Evolutionary conservation across 30 jellyfish, hydroid and myxozoan species (phyloP), one percentile per base, ranked within the genome.

Genomic region (Aurelia aurita complex sp. Pacific): DNA sequence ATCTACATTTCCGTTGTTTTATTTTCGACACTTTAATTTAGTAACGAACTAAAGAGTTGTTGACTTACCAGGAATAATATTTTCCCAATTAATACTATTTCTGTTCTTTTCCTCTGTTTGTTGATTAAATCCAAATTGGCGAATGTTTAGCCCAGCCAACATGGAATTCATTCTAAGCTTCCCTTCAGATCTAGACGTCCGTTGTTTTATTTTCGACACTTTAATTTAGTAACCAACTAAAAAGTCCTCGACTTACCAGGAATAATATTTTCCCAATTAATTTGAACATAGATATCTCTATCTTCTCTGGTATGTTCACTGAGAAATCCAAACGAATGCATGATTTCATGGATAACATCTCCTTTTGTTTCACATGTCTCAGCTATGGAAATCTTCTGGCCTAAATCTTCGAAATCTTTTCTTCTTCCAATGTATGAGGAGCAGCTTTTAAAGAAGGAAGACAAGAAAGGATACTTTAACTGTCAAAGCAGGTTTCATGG

Each of bases 261-360:
- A 2, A 11, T 32, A 1, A 78, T 78, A 19, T 78, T 78, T 17
- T 78, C 79, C 79, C 74, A 63, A 64, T 80, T 80, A 19, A 80
- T 80, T 19, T 67, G 52, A 17, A 80, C 79, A 33, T 80, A 80
- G 0, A 63, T 67, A 66, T 80, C 81, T 52, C 89, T 50, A 54
- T 80, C 89, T 67, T 80, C 81, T 51, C 89, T 67, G 0, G 81
- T 64, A n/a, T 80, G 73, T 51, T 80, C 89, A 54, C 67, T 67
- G 16, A 80, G 81, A 33, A 80, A 80, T n/a, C 89, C 89, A 46
- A 80, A 80, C 3, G 89, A 80, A 33, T 80, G 89, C 89, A 80
- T 67, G 3, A 80, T 80, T 52, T 40, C 74, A 55, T 67, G 89
- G 1, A 80, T 12, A 15, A 80, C 89, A 32, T 67, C 78, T 12